Evolutionary conservation across 2,888 invertebrate genomes (phyloP).

Genomic region (Brenthis daphne): DNA sequence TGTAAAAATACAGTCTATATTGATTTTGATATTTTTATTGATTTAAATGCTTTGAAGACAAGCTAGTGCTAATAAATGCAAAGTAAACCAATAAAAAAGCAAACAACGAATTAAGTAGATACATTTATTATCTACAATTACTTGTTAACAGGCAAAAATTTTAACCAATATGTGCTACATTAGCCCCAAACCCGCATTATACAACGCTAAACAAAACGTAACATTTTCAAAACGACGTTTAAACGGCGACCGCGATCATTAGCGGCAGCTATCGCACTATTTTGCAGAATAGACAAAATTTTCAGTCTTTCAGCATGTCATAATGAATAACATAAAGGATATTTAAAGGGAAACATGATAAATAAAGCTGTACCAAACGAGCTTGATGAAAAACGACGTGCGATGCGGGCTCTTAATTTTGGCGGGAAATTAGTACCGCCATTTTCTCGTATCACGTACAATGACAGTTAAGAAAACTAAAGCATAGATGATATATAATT

Average conservation of each 20-base stretch:
- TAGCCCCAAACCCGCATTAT: constrained; percentile 25
- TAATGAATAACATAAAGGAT: constrained; percentile 75
- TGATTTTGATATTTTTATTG: too few species aligned
- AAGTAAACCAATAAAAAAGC: not conserved
- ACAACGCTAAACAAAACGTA: constrained; percentile 62
- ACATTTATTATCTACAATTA: not conserved
- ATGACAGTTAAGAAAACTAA: constrained; percentile 33
- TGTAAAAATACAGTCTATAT: too few species aligned
- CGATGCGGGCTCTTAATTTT: constrained; percentile 69
- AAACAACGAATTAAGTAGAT: not conserved
- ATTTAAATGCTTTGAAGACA: too few species aligned
- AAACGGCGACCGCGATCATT: constrained; percentile 74
- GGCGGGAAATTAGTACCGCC: constrained; percentile 65
- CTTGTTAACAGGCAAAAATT: constrained; percentile 21
- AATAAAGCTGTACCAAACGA: constrained; percentile 67
- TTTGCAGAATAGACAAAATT: constrained; percentile 79
- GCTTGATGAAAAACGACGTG: constrained; percentile 71
- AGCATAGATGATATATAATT: constrained; percentile 11
- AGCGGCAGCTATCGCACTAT: constrained; percentile 78
- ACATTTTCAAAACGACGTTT: constrained; percentile 66
- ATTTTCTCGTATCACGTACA: constrained; percentile 50
- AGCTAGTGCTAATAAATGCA: too few species aligned
- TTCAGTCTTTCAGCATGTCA: constrained; percentile 75
- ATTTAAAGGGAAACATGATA: constrained; percentile 72
- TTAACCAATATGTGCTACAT: constrained; percentile 24